These are phyloP conservation scores for Meteorus cinctellus DNA, from an alignment of 2,888 invertebrate genomes.

Conservation along the genomic window DNA sequence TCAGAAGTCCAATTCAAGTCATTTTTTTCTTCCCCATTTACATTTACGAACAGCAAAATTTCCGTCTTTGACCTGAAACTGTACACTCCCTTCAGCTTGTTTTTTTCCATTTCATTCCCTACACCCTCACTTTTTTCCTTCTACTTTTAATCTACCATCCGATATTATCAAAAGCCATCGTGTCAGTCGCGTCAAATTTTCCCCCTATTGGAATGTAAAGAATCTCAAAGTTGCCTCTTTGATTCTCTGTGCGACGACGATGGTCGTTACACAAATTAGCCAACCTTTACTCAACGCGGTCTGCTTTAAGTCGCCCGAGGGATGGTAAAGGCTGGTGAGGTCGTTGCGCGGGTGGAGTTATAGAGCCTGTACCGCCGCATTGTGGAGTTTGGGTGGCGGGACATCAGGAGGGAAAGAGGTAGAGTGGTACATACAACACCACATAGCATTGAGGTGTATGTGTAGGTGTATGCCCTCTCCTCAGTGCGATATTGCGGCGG, in stretches of 20 bases:
- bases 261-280: slow-evolving; percentile 60
- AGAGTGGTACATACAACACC: slow-evolving; percentile 10
- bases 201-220: slow-evolving; percentile 1
- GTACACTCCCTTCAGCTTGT: too few species aligned
- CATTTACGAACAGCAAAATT: too few species aligned
- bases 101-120: not conserved
- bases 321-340: slow-evolving; percentile 39
- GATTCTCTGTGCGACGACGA: slow-evolving; percentile 1
- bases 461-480: slow-evolving; percentile 46
- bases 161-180: slow-evolving; percentile 8
- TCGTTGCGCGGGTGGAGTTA: slow-evolving; percentile 32
- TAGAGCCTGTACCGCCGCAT: slow-evolving; percentile 9
- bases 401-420: slow-evolving; percentile 32
- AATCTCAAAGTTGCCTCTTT: slow-evolving; percentile 7
- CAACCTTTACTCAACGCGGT: slow-evolving; percentile 61
- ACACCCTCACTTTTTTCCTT: not conserved
- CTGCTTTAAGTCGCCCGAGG: slow-evolving; percentile 67
- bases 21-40: too few species aligned
- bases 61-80: too few species aligned
- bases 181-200: not conserved
- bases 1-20: too few species aligned
- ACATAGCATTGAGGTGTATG: not conserved
- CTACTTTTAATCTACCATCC: not conserved
- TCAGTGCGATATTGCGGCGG: slow-evolving; percentile 41
- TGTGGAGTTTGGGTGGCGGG: not conserved